These are phyloP conservation scores for Hyles vespertilio DNA, from an alignment of 1,140 invertebrate genomes.

Conservation along the genomic window DNA sequence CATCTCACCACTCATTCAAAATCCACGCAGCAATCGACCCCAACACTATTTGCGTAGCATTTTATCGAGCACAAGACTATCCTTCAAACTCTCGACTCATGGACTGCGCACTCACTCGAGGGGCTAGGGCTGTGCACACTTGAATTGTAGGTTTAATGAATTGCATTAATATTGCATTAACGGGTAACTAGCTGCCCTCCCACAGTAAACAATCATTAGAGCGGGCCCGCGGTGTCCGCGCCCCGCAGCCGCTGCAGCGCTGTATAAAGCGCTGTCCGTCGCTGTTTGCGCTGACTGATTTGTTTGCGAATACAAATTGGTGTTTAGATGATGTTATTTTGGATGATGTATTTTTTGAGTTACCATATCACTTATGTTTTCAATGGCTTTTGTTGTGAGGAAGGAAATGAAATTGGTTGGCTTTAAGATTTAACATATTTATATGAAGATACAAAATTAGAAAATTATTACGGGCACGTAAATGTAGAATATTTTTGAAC, in stretches of 20 bases:
- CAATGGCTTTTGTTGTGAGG: no score
- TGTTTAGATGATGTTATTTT: conserved; percentile 37
- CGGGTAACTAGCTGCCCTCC: conserved; percentile 57
- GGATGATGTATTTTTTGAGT: no score
- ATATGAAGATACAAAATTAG: no score
- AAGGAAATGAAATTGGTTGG: no score
- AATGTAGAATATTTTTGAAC: no score
- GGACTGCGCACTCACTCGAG: conserved; percentile 10
- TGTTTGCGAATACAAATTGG: conserved; percentile 73
- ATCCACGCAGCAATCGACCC: no score
- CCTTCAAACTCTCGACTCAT: background rate
- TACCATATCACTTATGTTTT: no score
- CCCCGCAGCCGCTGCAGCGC: no score
- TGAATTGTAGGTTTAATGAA: conserved; percentile 76
- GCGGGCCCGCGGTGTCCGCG: conserved; percentile 19
- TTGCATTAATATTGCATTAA: conserved; percentile 77
- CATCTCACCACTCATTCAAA: no score
- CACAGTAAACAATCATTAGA: conserved; percentile 70
- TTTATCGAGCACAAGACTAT: conserved; percentile 5
- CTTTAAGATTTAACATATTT: no score
- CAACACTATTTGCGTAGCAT: no score
- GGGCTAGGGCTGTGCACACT: conserved; percentile 36
- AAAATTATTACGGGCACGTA: no score
- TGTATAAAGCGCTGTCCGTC: conserved; percentile 6
- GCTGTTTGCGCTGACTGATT: conserved; percentile 57